A percentile compares a stretch with the other conserved stretches of the same genome.
phyloP scores from a whole-genome alignment of 2,113 vertebrate species.

The Albula goreensis region DNA sequence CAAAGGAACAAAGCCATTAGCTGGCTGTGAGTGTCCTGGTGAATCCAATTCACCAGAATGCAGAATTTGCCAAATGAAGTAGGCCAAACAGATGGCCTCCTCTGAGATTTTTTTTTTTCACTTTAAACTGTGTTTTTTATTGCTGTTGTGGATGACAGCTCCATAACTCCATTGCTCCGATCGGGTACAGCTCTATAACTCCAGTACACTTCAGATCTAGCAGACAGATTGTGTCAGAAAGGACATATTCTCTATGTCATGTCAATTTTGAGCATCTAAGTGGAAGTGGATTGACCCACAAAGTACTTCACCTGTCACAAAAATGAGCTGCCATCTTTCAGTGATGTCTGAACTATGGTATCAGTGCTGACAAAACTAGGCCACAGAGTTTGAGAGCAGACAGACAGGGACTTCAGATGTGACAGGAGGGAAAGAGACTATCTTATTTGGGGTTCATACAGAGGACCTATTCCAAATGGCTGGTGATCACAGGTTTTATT shows the following conservation, averaged over 20 bases:
- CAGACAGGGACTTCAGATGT: no score
- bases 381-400: no score
- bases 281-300: not conserved
- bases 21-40: not conserved
- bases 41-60: not conserved
- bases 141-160: not conserved
- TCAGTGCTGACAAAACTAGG: no score
- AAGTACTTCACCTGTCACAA: not conserved
- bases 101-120: not conserved
- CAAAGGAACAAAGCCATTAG: not conserved
- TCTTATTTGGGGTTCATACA: no score
- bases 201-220: not conserved
- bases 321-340: not conserved
- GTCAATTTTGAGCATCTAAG: not conserved
- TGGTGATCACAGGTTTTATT: no score
- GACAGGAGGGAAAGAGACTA: no score
- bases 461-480: no score
- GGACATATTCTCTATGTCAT: not conserved
- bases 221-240: not conserved
- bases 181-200: not conserved
- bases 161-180: no score
- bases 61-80: not conserved
- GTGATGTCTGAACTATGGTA: not conserved
- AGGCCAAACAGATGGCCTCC: not conserved
- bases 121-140: not conserved